These are phyloP conservation scores for Diorhabda elongata DNA, from an alignment of 1,140 invertebrate species.

Conservation along the genomic window DNA sequence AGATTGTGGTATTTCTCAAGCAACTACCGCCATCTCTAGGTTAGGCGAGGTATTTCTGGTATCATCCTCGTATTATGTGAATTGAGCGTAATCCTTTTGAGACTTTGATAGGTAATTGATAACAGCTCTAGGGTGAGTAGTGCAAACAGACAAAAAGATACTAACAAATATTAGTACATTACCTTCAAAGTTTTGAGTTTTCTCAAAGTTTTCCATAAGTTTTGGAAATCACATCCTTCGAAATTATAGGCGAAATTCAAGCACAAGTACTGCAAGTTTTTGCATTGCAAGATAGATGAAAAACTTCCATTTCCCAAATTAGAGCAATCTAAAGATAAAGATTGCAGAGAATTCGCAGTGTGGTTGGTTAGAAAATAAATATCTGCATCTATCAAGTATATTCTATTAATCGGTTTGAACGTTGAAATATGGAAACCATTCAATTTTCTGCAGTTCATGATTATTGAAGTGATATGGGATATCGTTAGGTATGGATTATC, in stretches of 20 bases:
- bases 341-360: background rate
- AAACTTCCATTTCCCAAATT: slow-evolving; percentile 5
- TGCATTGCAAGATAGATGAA: slow-evolving; percentile 10
- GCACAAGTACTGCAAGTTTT: slow-evolving; percentile 6
- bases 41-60: too few species aligned
- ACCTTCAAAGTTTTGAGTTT: slow-evolving; percentile 9
- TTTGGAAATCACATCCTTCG: slow-evolving; percentile 8
- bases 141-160: too few species aligned
- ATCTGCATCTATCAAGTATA: slow-evolving; percentile 7
- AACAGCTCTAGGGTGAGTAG: too few species aligned
- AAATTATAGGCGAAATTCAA: slow-evolving; percentile 18
- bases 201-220: slow-evolving; percentile 11
- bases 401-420: slow-evolving; percentile 12
- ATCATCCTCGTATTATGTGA: too few species aligned
- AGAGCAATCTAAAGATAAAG: slow-evolving; percentile 8
- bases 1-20: too few species aligned
- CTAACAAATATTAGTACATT: background rate
- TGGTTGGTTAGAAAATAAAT: background rate
- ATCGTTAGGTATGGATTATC: slow-evolving; percentile 1
- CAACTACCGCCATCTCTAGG: too few species aligned
- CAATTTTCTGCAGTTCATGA: slow-evolving; percentile 8
- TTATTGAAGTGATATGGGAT: slow-evolving; percentile 5
- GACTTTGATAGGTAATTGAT: too few species aligned
- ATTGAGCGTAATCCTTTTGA: too few species aligned
- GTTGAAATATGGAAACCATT: slow-evolving; percentile 14